Percentiles rank a stretch among this genome's conserved stretches.
Evolutionary conservation across 2,888 invertebrate species (phyloP).

Genomic region (Nomada ferruginata): DNA sequence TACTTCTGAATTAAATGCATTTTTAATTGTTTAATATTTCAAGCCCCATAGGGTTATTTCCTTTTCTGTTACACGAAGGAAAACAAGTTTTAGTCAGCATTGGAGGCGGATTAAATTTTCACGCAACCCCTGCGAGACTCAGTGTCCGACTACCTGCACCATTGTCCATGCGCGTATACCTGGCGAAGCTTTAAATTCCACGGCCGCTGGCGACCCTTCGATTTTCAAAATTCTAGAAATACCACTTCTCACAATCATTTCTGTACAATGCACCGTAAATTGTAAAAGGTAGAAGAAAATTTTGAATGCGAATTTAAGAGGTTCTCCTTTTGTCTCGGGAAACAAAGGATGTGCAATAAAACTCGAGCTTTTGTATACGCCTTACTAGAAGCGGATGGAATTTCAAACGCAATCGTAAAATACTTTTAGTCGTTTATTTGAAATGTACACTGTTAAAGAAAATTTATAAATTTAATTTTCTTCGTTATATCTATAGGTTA

Average conservation of each 20-base stretch:
- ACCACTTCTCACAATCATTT: not conserved
- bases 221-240: conserved; percentile 34
- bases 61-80: too few species aligned
- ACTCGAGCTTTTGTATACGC: not conserved
- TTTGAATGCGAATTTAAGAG: not conserved
- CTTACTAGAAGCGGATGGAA: not conserved
- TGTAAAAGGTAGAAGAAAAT: not conserved
- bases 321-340: not conserved
- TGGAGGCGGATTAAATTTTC: not conserved
- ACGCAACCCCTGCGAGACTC: conserved; percentile 16
- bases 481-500: not conserved
- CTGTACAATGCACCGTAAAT: not conserved
- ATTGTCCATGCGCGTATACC: conserved; percentile 40
- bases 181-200: conserved; percentile 37
- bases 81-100: not conserved
- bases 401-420: not conserved
- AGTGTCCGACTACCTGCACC: conserved; percentile 42
- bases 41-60: too few species aligned
- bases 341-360: conserved; percentile 8
- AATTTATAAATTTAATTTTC: not conserved
- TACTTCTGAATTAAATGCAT: too few species aligned
- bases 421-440: not conserved
- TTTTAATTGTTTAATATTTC: not conserved
- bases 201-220: not conserved
- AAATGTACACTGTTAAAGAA: not conserved